A percentile compares a stretch with the other conserved stretches of the same genome.
Evolutionary conservation across 2,113 vertebrate species (phyloP).

Genomic region (Bujurquina vittata): DNA sequence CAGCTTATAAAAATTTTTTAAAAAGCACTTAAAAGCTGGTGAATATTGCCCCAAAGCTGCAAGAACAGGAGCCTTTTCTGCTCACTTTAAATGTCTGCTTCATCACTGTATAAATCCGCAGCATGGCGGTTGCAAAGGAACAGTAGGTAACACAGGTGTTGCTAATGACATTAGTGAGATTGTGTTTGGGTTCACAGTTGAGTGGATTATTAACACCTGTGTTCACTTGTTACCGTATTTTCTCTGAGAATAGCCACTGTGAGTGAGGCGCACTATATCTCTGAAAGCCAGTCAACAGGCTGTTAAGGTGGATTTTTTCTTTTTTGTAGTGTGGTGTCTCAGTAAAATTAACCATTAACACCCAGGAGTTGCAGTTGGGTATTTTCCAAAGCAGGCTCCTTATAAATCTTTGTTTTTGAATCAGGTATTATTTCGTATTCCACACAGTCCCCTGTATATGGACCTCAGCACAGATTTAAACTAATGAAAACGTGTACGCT

Average conservation of each 20-base stretch:
- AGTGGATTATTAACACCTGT: conserved; percentile 3
- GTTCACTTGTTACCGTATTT: conserved; percentile 8
- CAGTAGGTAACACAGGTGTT: conserved; percentile 4
- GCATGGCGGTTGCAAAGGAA: not conserved
- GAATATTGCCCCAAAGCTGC: too few relatives aligned
- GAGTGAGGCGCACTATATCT: not conserved
- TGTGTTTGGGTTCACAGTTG: not conserved
- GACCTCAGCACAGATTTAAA: not conserved
- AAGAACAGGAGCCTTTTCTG: not conserved
- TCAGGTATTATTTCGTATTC: not conserved
- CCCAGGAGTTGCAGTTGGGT: not conserved
- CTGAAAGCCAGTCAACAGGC: not conserved
- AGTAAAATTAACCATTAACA: not conserved
- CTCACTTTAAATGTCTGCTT: not conserved
- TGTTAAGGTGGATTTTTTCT: too few relatives aligned
- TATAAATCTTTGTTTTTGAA: not conserved
- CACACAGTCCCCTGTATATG: not conserved
- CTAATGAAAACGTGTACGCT: not conserved
- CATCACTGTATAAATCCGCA: not conserved
- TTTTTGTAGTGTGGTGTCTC: too few relatives aligned
- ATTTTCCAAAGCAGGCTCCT: not conserved
- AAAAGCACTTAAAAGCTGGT: too few relatives aligned
- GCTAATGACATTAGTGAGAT: not conserved
- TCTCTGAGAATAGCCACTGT: not conserved
- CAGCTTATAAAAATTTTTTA: too few relatives aligned